These are phyloP conservation scores for Botia kubotai DNA, from an alignment of 2,797 vertebrate genomes.

Conservation along the genomic window DNA sequence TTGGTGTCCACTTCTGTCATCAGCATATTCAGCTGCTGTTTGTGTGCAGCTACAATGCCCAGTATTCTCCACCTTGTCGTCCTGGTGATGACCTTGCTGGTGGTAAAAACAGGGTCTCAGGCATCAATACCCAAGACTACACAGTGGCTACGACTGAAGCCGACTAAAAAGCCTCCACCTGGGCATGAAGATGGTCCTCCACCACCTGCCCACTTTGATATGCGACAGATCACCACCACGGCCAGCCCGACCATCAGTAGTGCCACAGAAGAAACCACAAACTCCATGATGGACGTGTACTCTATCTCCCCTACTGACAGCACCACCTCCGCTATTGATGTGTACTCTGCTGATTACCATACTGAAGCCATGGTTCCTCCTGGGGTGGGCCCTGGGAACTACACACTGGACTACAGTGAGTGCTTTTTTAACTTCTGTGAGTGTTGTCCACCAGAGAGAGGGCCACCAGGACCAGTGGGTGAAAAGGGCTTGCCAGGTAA, in stretches of 20 bases:
- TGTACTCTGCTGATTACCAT: slow-evolving; percentile 73
- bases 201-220: slow-evolving; percentile 52
- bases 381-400: slow-evolving; percentile 76
- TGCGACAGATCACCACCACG: slow-evolving; percentile 66
- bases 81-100: slow-evolving; percentile 65
- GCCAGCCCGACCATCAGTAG: slow-evolving; percentile 60
- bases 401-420: slow-evolving; percentile 84
- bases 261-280: slow-evolving; percentile 74
- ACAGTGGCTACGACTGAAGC: slow-evolving; percentile 78
- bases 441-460: slow-evolving; percentile 84
- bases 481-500: slow-evolving; percentile 71
- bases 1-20: neutral
- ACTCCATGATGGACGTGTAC: slow-evolving; percentile 69
- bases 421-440: slow-evolving; percentile 94
- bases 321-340: slow-evolving; percentile 73
- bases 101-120: slow-evolving; percentile 60
- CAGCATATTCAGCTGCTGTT: neutral
- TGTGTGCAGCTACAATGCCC: slow-evolving; percentile 62
- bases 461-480: slow-evolving; percentile 78
- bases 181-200: slow-evolving; percentile 56
- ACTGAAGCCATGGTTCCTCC: slow-evolving; percentile 67
- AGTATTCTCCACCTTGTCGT: slow-evolving; percentile 59
- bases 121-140: slow-evolving; percentile 77
- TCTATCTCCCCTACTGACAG: slow-evolving; percentile 73
- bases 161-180: slow-evolving; percentile 79